Percentiles rank a stretch among this genome's conserved stretches.
phyloP scores from a whole-genome alignment of 2,797 vertebrate species.

The Clarias pachynema region DNA sequence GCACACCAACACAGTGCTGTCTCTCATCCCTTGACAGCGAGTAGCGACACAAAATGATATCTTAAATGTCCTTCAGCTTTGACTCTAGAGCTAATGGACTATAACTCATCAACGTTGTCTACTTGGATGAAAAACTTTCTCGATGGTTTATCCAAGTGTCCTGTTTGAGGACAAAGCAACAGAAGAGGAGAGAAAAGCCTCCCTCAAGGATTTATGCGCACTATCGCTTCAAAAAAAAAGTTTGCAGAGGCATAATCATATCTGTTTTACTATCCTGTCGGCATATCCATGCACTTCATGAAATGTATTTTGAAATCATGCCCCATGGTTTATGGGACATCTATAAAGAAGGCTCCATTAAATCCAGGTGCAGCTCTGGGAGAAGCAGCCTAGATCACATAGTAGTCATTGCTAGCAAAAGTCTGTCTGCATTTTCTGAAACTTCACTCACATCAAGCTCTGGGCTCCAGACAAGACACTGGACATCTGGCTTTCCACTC shows the following conservation, averaged over 20 bases:
- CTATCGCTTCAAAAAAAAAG: constrained; percentile 35
- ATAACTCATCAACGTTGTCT: constrained; percentile 53
- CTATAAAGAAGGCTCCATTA: constrained; percentile 51
- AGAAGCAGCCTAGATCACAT: constrained; percentile 32
- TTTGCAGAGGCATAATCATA: constrained; percentile 49
- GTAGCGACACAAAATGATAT: constrained; percentile 51
- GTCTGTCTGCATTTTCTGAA: constrained; percentile 40
- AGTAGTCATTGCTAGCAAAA: constrained; percentile 37
- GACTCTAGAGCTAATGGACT: constrained; percentile 54
- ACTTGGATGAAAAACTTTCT: constrained; percentile 43
- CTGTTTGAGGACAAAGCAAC: constrained; percentile 31
- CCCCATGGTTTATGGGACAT: constrained; percentile 57
- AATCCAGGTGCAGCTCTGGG: constrained; percentile 52
- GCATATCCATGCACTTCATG: constrained; percentile 57
- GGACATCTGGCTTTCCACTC: constrained; percentile 53
- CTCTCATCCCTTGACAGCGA: constrained; percentile 50
- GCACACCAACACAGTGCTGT: constrained; percentile 50
- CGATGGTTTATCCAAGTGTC: constrained; percentile 41
- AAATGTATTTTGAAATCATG: constrained; percentile 56
- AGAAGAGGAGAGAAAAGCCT: neutral
- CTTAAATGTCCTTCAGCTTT: constrained; percentile 57
- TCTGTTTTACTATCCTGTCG: constrained; percentile 57
- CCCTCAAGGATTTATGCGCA: constrained; percentile 41
- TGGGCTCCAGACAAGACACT: constrained; percentile 46
- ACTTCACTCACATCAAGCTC: constrained; percentile 40